Base-by-base conservation (phyloP, 2,888 invertebrate species). In the Teleogryllus oceanicus region DNA sequence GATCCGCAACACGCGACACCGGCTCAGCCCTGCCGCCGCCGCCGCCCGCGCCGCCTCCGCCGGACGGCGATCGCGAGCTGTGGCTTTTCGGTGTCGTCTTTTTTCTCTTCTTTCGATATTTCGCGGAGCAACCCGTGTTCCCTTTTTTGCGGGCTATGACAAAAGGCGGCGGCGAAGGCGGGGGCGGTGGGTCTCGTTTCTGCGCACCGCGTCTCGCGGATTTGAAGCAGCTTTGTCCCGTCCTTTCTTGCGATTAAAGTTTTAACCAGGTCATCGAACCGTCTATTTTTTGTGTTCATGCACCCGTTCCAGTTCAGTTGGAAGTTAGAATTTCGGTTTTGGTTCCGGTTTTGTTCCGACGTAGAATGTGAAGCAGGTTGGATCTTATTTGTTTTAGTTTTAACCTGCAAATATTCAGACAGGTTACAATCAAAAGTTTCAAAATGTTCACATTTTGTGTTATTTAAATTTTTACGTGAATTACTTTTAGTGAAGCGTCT, bases 1-100 rank as follows among this genome's bases (percentile, higher is more conserved):
- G n/a, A n/a, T 62, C 62, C 62, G 62, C 62, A 62, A 62, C 62
- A 16, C 62, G 62, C 62, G 62, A 62, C 62, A 62, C 62, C 62
- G 62, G 62, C 62, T 62, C 62, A 13, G 37, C 37, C 37, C 5
- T 8, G 37, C 62, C 16, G 62, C 62, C 62, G 62, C 62, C 62
- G 13, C 62, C 62, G n/a, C 62, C 62, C 12, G 12, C 62, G 62
- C 62, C 62, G n/a, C n/a, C 62, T 5, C n/a, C 16, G 62, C 62
- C 62, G n/a, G 13, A 13, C 62, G 62, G n/a, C 62, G 62, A 62
- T 62, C 62, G 13, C 16, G 62, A 13, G 62, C n/a, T 62, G 62
- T n/a, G 62, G 62, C 62, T 62, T 62, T 62, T 13, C 62, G 13
- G 13, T n/a, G 13, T n/a, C 13, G 62, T 62, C 62, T 62, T 62